Conservation (phyloP, 2,113 vertebrate species). For the Aix galericulata region DNA sequence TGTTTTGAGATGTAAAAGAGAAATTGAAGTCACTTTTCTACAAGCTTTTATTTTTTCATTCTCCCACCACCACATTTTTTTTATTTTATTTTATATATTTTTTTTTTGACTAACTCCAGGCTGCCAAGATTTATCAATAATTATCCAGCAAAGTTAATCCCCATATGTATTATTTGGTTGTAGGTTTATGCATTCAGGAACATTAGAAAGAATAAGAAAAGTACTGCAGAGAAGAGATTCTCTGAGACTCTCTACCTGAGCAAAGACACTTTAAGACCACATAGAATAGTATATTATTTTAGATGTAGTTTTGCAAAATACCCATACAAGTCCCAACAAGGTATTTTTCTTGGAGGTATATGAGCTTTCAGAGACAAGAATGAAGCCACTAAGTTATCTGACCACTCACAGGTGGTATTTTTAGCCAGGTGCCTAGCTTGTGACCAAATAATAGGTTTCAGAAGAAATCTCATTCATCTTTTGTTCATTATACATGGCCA, state of each 20-base stretch:
- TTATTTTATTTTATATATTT: neutral
- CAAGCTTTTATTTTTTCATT: neutral
- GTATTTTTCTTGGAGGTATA: neutral
- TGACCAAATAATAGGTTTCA: neutral
- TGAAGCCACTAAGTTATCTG: neutral
- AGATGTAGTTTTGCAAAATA: neutral
- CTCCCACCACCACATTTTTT: neutral
- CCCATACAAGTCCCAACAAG: neutral
- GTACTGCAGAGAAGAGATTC: neutral
- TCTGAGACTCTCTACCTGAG: neutral
- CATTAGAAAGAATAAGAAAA: neutral
- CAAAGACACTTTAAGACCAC: neutral
- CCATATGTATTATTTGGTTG: neutral
- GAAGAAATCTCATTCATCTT: neutral
- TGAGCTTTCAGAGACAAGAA: neutral
- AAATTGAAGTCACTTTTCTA: neutral
- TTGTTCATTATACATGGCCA: neutral
- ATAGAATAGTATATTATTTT: neutral
- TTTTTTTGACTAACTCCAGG: neutral
- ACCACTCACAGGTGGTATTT: neutral
- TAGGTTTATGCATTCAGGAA: neutral
- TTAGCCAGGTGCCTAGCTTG: neutral
- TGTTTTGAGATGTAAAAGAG: neutral
- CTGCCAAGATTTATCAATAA: neutral
- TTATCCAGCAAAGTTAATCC: neutral